Evolutionary conservation across 2,113 vertebrate species (phyloP).

Genomic region (Oxyruncus cristatus): DNA sequence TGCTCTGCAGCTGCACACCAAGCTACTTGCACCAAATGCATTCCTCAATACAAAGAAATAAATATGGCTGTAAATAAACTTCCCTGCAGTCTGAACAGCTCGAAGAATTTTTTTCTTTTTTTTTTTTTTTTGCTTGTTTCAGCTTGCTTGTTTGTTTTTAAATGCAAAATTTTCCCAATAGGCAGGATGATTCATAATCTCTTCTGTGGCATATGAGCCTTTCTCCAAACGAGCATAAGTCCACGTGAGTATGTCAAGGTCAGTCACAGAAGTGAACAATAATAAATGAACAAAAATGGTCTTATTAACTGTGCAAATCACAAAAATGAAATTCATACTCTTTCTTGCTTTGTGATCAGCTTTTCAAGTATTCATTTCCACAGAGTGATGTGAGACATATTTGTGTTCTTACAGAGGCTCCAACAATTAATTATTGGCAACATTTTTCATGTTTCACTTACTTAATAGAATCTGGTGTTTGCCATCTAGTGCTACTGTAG

Average conservation of each 20-base stretch:
- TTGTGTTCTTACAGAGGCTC: accelerated
- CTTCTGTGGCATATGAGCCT: not conserved
- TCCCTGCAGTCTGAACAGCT: not conserved
- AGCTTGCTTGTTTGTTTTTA: not conserved
- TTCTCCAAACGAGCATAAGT: not conserved
- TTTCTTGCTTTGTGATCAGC: not conserved
- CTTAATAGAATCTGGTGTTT: not conserved
- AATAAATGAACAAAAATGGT: not conserved
- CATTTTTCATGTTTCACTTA: not conserved
- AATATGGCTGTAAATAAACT: not conserved
- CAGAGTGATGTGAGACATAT: not conserved
- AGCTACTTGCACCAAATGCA: not conserved
- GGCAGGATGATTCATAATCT: not conserved
- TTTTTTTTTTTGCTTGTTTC: not conserved
- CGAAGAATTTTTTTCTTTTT: not conserved
- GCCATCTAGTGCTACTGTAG: not conserved
- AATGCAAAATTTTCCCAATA: not conserved
- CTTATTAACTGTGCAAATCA: not conserved
- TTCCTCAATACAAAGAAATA: not conserved
- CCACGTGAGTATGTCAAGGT: not conserved
- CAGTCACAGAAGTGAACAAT: not conserved
- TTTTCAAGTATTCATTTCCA: not conserved
- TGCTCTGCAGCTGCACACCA: not conserved
- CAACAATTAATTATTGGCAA: not conserved
- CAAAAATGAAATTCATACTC: not conserved